Conservation (phyloP, 2,797 vertebrate genomes). For the Cygnus olor region DNA sequence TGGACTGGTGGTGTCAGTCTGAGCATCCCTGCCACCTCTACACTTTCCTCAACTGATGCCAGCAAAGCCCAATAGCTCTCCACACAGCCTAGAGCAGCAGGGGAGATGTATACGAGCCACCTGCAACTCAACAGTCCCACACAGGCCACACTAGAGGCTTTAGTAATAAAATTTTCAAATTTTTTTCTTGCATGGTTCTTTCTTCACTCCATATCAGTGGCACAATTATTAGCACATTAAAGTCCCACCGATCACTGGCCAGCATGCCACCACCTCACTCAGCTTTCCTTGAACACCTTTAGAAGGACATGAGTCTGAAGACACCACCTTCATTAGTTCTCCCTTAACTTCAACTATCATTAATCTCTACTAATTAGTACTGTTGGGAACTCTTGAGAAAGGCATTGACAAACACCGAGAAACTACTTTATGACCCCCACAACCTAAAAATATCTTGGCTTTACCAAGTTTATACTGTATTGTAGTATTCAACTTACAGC, state of each 20-base stretch:
- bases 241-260: not conserved
- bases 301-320: not conserved
- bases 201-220: not conserved
- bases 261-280: not conserved
- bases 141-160: not conserved
- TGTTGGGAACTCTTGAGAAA: slow-evolving; percentile 16
- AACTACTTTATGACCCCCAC: not conserved
- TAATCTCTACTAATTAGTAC: slow-evolving; percentile 10
- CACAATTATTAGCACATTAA: fast-evolving
- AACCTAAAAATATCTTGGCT: slow-evolving; percentile 28
- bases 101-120: not conserved
- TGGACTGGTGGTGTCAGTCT: not conserved
- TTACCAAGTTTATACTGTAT: slow-evolving; percentile 6
- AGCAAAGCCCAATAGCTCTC: not conserved
- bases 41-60: not conserved
- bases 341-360: not conserved
- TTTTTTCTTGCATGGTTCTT: not conserved
- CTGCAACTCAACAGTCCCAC: fast-evolving
- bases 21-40: not conserved
- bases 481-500: not conserved
- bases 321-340: not conserved
- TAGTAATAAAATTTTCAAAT: not conserved
- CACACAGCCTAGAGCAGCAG: not conserved
- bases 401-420: slow-evolving; percentile 8
- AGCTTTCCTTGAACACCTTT: not conserved